Evolutionary conservation across 2,888 invertebrate species (phyloP), one percentile per base, ranked within the genome.

Genomic region (Pharmacophagus antenor): DNA sequence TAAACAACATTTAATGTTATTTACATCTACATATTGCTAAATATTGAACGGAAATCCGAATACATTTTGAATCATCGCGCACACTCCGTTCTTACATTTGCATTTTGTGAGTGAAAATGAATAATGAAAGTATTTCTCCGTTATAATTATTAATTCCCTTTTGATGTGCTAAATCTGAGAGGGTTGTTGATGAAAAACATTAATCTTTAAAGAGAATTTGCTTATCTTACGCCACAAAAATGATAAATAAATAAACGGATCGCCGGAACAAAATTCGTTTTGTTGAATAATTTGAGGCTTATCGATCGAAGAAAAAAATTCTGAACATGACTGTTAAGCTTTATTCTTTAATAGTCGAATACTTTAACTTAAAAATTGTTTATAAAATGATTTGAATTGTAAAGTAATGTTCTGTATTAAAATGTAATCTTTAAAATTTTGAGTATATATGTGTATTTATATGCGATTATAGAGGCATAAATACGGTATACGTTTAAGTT

Each of bases 141-240:
- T 31, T 44, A 12, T 22, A 52, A 37, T 52, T 47, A 58, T 41
- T 52, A 52, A 47, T 53, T 53, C 21, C 25, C n/a, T 41, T 37
- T 53, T 58, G 41, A 42, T n/a, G 20, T 37, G 23, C 12, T 46
- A 47, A 58, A 47, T 42, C 41, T 21, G 53, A 20, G 21, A 31
- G 31, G 25, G 25, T 48, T 46, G 15, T 27, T 48, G 41, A 58
- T 53, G 48, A 53, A 58, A 48, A 49, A 17, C 48, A 23, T 58
- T 41, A 58, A 58, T 48, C 44, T 46, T 52, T 42, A 56, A 55
- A 52, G 50, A 25, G 50, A 42, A 56, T 62, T 57, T 58, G 57
- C 49, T 53, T 50, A 58, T 53, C 31, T 47, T 47, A 21, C n/a
- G 18, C 25, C 7, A 27, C n/a, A 59, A 58, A 61, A 27, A 57